These are phyloP conservation scores for Drosophila prostipennis DNA, from an alignment of 2,888 invertebrate species.

Conservation along the genomic window DNA sequence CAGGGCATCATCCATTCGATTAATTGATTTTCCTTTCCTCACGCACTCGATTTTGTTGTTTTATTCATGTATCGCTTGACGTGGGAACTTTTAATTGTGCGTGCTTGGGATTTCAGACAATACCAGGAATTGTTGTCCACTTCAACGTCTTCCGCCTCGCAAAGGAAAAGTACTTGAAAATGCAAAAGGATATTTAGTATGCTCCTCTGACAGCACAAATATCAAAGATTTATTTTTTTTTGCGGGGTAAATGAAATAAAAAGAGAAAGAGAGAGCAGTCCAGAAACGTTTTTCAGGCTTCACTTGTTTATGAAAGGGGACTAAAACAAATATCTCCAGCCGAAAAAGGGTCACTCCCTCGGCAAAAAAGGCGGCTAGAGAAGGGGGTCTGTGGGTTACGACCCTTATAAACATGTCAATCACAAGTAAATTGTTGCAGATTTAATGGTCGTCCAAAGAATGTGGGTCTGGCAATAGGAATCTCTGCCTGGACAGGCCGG, in stretches of 20 bases:
- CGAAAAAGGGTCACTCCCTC: slow-evolving; percentile 25
- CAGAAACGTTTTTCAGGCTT: slow-evolving; percentile 55
- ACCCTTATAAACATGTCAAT: slow-evolving; percentile 81
- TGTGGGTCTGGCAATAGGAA: slow-evolving; percentile 48
- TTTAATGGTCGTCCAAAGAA: slow-evolving; percentile 62
- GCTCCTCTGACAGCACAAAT: slow-evolving; percentile 60
- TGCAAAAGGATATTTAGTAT: slow-evolving; percentile 70
- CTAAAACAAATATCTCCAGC: slow-evolving; percentile 24
- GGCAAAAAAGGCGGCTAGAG: neutral
- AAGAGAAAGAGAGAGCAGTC: slow-evolving; percentile 2
- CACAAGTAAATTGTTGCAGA: slow-evolving; percentile 78
- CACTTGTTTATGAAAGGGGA: slow-evolving; percentile 50
- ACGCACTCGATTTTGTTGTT: slow-evolving; percentile 48
- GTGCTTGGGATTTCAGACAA: slow-evolving; percentile 44
- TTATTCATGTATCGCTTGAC: slow-evolving; percentile 66
- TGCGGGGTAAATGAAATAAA: slow-evolving; percentile 10
- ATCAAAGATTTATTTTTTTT: slow-evolving; percentile 69
- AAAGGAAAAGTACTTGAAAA: slow-evolving; percentile 54
- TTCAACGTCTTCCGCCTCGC: slow-evolving; percentile 13
- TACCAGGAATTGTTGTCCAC: slow-evolving; percentile 53
- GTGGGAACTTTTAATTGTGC: slow-evolving; percentile 78
- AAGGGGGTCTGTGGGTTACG: slow-evolving; percentile 19
- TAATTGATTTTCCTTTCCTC: neutral
- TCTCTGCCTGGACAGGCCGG: slow-evolving; percentile 15
- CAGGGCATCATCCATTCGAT: slow-evolving; percentile 1